A percentile compares a stretch with the other conserved stretches of the same genome.
These are phyloP conservation scores for Gymnodraco acuticeps DNA, from an alignment of 2,797 vertebrate species.

Conservation along the genomic window DNA sequence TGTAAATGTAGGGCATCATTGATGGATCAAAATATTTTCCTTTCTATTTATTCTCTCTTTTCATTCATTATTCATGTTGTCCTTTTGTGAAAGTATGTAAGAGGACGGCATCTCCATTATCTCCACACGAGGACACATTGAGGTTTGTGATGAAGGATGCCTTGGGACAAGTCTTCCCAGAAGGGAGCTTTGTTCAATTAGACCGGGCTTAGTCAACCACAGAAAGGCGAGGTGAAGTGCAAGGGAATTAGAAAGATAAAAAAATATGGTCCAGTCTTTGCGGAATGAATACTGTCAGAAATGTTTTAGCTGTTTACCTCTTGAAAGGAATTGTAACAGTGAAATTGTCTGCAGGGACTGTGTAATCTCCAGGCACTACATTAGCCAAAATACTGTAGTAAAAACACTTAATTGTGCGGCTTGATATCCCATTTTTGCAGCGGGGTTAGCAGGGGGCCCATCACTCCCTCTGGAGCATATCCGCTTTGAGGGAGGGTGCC, in stretches of 20 bases:
- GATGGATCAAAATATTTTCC: slow-evolving; percentile 13
- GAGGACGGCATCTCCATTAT: slow-evolving; percentile 66
- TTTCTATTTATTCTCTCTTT: slow-evolving; percentile 15
- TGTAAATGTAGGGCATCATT: slow-evolving; percentile 25
- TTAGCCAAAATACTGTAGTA: slow-evolving; percentile 43
- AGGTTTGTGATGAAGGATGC: slow-evolving; percentile 69
- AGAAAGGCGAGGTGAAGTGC: slow-evolving; percentile 29
- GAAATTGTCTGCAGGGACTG: slow-evolving; percentile 53
- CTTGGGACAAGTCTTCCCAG: slow-evolving; percentile 63
- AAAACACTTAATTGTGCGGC: slow-evolving; percentile 32
- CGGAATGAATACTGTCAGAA: slow-evolving; percentile 57
- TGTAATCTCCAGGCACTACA: slow-evolving; percentile 57
- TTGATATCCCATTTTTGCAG: slow-evolving; percentile 43
- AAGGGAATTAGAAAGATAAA: slow-evolving; percentile 29
- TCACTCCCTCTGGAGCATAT: slow-evolving; percentile 47
- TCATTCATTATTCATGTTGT: slow-evolving; percentile 35
- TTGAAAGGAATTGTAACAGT: slow-evolving; percentile 33
- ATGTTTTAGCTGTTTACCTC: slow-evolving; percentile 33
- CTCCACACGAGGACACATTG: slow-evolving; percentile 43
- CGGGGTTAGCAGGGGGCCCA: slow-evolving; percentile 52
- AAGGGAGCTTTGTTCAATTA: slow-evolving; percentile 74
- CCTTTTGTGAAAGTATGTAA: slow-evolving; percentile 8
- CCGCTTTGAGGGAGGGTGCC: slow-evolving; percentile 36
- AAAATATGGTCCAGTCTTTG: slow-evolving; percentile 35
- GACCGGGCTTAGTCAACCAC: slow-evolving; percentile 52